Conservation (phyloP, 2,888 invertebrate genomes). For the Dendrolimus houi region DNA sequence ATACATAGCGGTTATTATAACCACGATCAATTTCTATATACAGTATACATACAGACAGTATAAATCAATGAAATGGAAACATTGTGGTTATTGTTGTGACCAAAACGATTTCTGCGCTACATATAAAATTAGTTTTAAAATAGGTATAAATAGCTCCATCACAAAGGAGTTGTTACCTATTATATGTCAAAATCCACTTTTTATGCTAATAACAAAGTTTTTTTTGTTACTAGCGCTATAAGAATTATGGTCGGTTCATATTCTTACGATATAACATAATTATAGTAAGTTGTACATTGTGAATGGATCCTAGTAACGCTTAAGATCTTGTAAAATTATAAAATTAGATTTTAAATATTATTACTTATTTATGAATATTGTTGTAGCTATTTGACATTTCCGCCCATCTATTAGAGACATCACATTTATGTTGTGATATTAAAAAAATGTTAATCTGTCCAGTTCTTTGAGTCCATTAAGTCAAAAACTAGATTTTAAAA, state of each 20-base stretch:
- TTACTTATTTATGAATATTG: slow-evolving; percentile 35
- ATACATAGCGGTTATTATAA: too few species aligned
- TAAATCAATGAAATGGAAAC: too few species aligned
- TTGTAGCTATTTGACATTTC: slow-evolving; percentile 25
- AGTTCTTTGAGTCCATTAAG: slow-evolving; percentile 27
- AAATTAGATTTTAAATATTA: slow-evolving; percentile 30
- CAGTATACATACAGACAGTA: too few species aligned
- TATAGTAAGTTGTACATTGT: slow-evolving; percentile 50
- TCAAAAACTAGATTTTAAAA: slow-evolving; percentile 30
- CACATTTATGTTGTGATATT: slow-evolving; percentile 29
- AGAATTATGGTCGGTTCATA: slow-evolving; percentile 31
- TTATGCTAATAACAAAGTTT: slow-evolving; percentile 8
- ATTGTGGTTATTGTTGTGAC: too few species aligned
- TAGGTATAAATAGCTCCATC: slow-evolving; percentile 11
- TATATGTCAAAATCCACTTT: slow-evolving; percentile 7
- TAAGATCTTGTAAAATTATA: slow-evolving; percentile 45
- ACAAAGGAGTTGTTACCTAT: slow-evolving; percentile 14
- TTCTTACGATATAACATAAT: slow-evolving; percentile 15
- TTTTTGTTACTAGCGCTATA: slow-evolving; percentile 23
- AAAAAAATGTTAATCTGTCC: slow-evolving; percentile 22
- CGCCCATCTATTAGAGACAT: slow-evolving; percentile 38
- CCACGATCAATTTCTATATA: too few species aligned
- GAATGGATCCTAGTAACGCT: slow-evolving; percentile 64
- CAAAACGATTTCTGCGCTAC: background rate
- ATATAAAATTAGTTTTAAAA: background rate